Conservation (phyloP, 2,888 invertebrate genomes). For the Diadegma fenestrale region DNA sequence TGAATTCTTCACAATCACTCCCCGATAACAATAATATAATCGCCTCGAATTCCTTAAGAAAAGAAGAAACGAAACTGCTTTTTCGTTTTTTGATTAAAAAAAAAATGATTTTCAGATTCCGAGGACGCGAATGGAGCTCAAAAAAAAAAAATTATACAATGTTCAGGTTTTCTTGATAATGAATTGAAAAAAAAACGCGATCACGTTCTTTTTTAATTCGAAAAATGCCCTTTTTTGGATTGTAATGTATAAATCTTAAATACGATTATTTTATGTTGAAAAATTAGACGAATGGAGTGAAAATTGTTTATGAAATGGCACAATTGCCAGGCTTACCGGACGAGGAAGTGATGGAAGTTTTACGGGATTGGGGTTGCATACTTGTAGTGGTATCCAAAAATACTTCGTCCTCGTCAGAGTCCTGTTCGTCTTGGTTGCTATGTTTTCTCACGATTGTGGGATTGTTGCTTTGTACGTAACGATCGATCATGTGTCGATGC, state of each 20-base stretch:
- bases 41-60: neutral
- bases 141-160: neutral
- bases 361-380: constrained; percentile 74
- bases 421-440: constrained; percentile 57
- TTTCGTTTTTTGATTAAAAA: neutral
- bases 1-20: neutral
- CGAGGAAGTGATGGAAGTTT: constrained; percentile 78
- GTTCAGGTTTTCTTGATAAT: neutral
- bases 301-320: constrained; percentile 62
- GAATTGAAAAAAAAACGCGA: neutral
- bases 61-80: neutral
- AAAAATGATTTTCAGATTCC: neutral
- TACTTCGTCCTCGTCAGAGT: constrained; percentile 81
- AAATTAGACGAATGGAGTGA: constrained; percentile 2
- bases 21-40: neutral
- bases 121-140: neutral
- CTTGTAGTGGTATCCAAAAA: constrained; percentile 82
- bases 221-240: neutral
- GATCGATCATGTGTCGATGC: constrained; percentile 78
- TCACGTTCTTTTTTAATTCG: neutral
- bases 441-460: constrained; percentile 25
- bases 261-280: constrained; percentile 14
- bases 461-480: constrained; percentile 75
- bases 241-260: constrained; percentile 15
- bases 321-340: constrained; percentile 62